Percentiles rank a stretch among this genome's conserved stretches.
These are phyloP conservation scores for Plagiodera versicolora DNA, from an alignment of 2,888 invertebrate species.

Conservation along the genomic window DNA sequence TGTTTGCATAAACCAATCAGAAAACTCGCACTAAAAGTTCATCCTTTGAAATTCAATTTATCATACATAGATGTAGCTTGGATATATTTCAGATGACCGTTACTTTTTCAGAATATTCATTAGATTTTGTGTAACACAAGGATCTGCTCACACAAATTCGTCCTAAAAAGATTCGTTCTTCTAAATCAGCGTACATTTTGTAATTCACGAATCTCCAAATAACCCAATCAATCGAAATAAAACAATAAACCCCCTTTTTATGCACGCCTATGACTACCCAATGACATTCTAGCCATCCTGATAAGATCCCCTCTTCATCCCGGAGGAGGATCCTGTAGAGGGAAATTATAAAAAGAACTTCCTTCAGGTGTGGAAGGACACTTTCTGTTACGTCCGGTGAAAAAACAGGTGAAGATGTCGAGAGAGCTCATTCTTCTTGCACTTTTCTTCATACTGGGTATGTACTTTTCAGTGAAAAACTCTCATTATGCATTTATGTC, in stretches of 20 bases:
- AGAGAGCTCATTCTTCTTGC: conserved; percentile 22
- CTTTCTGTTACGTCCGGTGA: background rate
- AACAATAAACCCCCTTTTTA: too few relatives aligned
- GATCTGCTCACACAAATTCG: too few relatives aligned
- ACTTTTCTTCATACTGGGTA: conserved; percentile 23
- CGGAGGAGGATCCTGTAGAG: conserved; percentile 4
- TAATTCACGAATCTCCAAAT: too few relatives aligned
- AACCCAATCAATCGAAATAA: too few relatives aligned
- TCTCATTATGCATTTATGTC: too few relatives aligned
- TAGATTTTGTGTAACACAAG: too few relatives aligned
- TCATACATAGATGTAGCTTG: conserved; percentile 12
- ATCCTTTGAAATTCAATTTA: conserved; percentile 41
- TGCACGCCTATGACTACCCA: background rate
- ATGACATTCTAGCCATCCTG: conserved; percentile 29
- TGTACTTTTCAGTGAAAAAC: background rate
- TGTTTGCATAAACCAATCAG: conserved; percentile 33
- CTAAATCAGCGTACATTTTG: too few relatives aligned
- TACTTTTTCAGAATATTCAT: too few relatives aligned
- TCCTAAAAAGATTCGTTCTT: too few relatives aligned
- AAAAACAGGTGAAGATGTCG: conserved; percentile 10
- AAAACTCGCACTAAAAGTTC: conserved; percentile 38
- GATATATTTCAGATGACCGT: too few relatives aligned
- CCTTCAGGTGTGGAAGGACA: background rate
- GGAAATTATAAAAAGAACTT: conserved; percentile 14
- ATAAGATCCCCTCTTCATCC: conserved; percentile 24